These are phyloP conservation scores for Drosophila recens DNA, from an alignment of 2,888 invertebrate genomes.

Conservation along the genomic window DNA sequence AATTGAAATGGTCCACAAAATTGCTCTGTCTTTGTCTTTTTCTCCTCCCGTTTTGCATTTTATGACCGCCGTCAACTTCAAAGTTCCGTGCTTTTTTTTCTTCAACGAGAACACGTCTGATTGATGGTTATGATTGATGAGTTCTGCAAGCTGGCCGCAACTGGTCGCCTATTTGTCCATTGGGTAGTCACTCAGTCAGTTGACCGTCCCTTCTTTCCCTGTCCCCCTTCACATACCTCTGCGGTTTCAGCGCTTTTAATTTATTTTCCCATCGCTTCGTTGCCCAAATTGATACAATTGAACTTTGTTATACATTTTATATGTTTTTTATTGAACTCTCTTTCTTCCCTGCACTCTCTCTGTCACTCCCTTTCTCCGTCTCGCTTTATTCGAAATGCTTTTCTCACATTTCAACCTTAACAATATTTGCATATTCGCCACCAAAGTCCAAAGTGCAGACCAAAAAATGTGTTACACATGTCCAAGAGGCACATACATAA, in stretches of 20 bases:
- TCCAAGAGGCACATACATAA: constrained; percentile 19
- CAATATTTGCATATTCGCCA: constrained; percentile 68
- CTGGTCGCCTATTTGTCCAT: constrained; percentile 27
- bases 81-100: constrained; percentile 46
- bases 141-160: constrained; percentile 43
- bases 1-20: constrained; percentile 71
- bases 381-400: constrained; percentile 32
- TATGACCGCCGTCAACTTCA: constrained; percentile 67
- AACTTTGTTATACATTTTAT: constrained; percentile 66
- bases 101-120: constrained; percentile 56
- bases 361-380: not conserved
- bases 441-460: constrained; percentile 65
- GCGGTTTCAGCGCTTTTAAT: constrained; percentile 37
- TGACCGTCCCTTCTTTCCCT: not conserved
- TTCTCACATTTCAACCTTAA: constrained; percentile 54
- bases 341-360: not conserved
- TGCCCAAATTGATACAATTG: constrained; percentile 74
- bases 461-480: constrained; percentile 40
- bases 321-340: constrained; percentile 48
- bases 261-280: constrained; percentile 44
- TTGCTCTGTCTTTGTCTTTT: constrained; percentile 16
- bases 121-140: constrained; percentile 79
- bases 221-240: constrained; percentile 5
- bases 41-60: constrained; percentile 37
- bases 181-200: constrained; percentile 3